Conservation (phyloP, 2,113 vertebrate species). For the Amia ocellicauda region DNA sequence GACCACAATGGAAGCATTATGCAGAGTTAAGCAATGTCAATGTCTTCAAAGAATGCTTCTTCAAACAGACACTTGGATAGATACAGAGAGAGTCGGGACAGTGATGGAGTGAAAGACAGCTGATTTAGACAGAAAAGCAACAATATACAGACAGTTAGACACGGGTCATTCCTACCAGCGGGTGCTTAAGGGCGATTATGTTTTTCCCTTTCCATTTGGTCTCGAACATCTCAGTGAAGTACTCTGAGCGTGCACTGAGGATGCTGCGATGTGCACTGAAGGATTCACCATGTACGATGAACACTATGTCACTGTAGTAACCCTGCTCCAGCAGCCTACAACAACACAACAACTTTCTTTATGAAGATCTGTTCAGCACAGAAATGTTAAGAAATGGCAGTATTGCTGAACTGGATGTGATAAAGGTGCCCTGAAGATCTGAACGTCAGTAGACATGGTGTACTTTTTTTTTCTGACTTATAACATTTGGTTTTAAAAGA, state of each 20-base stretch:
- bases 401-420: no score
- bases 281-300: conserved; percentile 85
- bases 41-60: no score
- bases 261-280: conserved; percentile 85
- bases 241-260: conserved; percentile 82
- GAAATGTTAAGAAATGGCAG: background rate
- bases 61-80: no score
- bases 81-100: background rate
- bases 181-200: conserved; percentile 85
- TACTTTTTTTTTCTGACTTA: no score
- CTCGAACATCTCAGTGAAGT: conserved; percentile 93
- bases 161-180: conserved; percentile 69
- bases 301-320: conserved; percentile 80
- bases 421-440: no score
- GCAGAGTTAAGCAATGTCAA: no score
- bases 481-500: no score
- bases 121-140: background rate
- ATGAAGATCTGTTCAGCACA: no score
- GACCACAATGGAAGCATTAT: no score
- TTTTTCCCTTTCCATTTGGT: conserved; percentile 90
- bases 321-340: conserved; percentile 88
- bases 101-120: background rate
- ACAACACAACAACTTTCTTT: no score
- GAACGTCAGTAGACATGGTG: no score
- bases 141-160: background rate